Evolutionary conservation across 2,797 vertebrate species (phyloP), one percentile per base, ranked within the genome.

Genomic region (Carapus acus): DNA sequence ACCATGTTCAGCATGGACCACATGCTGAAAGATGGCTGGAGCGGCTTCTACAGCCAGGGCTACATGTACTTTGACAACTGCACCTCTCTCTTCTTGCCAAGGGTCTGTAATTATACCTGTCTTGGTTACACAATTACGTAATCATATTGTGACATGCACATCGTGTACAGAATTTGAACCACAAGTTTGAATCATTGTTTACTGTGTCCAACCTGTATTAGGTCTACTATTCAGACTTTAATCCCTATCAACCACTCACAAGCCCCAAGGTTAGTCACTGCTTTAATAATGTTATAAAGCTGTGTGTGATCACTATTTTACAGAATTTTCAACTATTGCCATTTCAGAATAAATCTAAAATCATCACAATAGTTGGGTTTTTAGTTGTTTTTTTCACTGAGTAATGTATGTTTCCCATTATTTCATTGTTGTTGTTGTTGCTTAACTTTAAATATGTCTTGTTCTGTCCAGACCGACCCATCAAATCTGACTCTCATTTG

Each of bases 191-290:
- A 18, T 39, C 36, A 11, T 27, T 20, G 31, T 17, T 9, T 9
- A 2, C 47, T 43, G 19, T 43, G 11, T 54, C 0, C 43, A 18
- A 1, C 47, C 46, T 46, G 36, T 2, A 9, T 3, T 45, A 93
- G 91, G 74, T 85, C 61, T 93, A 92, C 80, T 91, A 88, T 60
- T 19, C 81, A 46, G 90, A 90, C 48, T 92, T 89, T 80, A 69
- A 85, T 54, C 87, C 85, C 21, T 90, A 90, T 56, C 87, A 92
- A 48, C 87, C 86, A 4, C 90, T 94, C 42, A 84, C 81, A 0
- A 82, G 68, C 47, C 77, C 80, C 2, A 68, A 78, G 67, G 88
- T 88, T 49, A 62, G 76, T 76, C 41, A 2, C 20, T 6, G 9
- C 55, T 37, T 13, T 20, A 16, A 6, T 34, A 16, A 6, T 12